Evolutionary conservation across 2,797 vertebrate species (phyloP), one percentile per base, ranked within the genome.

Genomic region (Galago senegalensis): DNA sequence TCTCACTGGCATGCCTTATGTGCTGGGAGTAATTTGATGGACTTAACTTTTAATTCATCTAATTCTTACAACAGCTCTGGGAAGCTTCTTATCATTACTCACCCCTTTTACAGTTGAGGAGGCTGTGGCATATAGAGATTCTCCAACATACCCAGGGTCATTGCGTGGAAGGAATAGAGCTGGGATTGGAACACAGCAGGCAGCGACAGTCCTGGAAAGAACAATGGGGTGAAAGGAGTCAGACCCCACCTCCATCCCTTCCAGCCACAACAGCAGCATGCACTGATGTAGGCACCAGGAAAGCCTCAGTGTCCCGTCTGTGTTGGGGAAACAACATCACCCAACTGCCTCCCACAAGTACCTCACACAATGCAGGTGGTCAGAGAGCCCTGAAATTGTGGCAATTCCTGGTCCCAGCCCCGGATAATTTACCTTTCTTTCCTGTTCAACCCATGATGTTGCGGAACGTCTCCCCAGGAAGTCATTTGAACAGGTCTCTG

Each of bases 201-300:
- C 2, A 1, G 7, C 8, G 8, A 11, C 13, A 21, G 20, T 34
- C 31, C 37, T 61, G 3, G 40, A 46, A 83, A 31, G 17, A 21
- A 23, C 12, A 29, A 3, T 1, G 5, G 17, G 27, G 20, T 16
- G 2, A 21, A 0, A 56, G 58, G 25, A 25, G 37, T 25, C 70
- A 73, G 70, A 25, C 1, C 4, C 17, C 5, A 6, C 14, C 34
- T 53, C 25, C 1, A 3, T 34, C 13, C 8, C 0, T 2, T 34
- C 27, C 34, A 12, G 23, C 3, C 13, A 25, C 8, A 67, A 1
- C 23, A 37, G 9, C 53, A 34, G 34, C 53, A 56, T 10, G 29
- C 29, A 11, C 7, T 21, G 31, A 23, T 0, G 1, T 16, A 40
- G 73, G 16, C 2, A 27, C 0, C 1, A 87, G 37, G n/a, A n/a